phyloP scores from a whole-genome alignment of 2,888 invertebrate genomes.

The Athetis lepigone region DNA sequence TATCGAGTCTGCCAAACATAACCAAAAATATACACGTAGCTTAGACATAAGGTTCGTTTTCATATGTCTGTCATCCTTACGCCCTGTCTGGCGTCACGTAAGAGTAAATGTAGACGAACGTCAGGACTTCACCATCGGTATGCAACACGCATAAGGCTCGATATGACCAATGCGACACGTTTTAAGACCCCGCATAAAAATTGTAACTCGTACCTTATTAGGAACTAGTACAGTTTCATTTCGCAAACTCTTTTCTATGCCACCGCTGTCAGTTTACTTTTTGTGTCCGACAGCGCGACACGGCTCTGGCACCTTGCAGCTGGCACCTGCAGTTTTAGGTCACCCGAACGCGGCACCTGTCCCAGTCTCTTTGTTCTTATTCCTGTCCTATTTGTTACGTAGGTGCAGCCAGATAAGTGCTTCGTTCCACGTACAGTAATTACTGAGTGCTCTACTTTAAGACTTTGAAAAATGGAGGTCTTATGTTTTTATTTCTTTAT shows the following conservation, averaged over 20 bases:
- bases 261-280: constrained; percentile 50
- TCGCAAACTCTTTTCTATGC: background rate
- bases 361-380: constrained; percentile 73
- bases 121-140: no score
- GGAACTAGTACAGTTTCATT: background rate
- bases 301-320: constrained; percentile 78
- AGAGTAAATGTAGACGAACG: background rate
- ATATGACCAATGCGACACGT: no score
- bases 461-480: constrained; percentile 22
- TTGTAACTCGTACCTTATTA: no score
- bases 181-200: no score
- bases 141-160: no score
- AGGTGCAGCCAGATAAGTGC: constrained; percentile 60
- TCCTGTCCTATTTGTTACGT: constrained; percentile 65
- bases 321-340: constrained; percentile 85
- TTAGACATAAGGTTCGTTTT: background rate
- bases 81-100: background rate
- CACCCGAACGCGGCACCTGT: constrained; percentile 79
- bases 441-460: constrained; percentile 42
- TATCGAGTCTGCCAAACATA: background rate
- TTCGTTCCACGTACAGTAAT: constrained; percentile 49
- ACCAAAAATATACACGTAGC: background rate
- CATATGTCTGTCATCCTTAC: background rate
- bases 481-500: background rate
- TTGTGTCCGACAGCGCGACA: constrained; percentile 61